These are phyloP conservation scores for Furcifer pardalis DNA, from an alignment of 2,797 vertebrate genomes.

Conservation along the genomic window DNA sequence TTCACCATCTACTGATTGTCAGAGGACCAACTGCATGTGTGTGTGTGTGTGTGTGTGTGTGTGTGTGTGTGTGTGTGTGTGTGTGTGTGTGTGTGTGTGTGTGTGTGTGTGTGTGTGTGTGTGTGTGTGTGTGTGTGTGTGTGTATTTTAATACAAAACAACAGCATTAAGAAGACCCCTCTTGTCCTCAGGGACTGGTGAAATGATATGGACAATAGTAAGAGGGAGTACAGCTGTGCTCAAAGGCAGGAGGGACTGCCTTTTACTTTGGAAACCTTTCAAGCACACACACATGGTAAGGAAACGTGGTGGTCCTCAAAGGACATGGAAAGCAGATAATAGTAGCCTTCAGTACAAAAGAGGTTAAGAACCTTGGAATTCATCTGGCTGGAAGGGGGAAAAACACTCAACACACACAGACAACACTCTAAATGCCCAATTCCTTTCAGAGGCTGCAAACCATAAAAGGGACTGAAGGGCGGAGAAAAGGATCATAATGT, in stretches of 20 bases:
- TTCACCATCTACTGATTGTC: no score
- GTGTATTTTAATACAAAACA: not conserved
- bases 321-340: not conserved
- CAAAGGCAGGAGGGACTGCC: not conserved
- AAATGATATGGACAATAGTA: not conserved
- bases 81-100: no score
- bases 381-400: constrained; percentile 46
- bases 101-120: no score
- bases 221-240: not conserved
- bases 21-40: no score
- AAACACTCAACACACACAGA: constrained; percentile 79
- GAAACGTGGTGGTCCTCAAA: not conserved
- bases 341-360: not conserved
- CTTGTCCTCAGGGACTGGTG: not conserved
- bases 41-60: no score
- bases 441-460: constrained; percentile 85
- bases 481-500: constrained; percentile 86
- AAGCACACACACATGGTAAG: not conserved
- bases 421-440: constrained; percentile 87
- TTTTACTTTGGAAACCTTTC: not conserved
- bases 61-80: no score
- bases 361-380: constrained; percentile 19
- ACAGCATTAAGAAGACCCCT: not conserved
- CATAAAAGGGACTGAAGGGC: constrained; percentile 80
- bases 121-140: no score